These are phyloP conservation scores for Pristionchus japonicus DNA, from an alignment of 2,888 invertebrate species.

Conservation along the genomic window DNA sequence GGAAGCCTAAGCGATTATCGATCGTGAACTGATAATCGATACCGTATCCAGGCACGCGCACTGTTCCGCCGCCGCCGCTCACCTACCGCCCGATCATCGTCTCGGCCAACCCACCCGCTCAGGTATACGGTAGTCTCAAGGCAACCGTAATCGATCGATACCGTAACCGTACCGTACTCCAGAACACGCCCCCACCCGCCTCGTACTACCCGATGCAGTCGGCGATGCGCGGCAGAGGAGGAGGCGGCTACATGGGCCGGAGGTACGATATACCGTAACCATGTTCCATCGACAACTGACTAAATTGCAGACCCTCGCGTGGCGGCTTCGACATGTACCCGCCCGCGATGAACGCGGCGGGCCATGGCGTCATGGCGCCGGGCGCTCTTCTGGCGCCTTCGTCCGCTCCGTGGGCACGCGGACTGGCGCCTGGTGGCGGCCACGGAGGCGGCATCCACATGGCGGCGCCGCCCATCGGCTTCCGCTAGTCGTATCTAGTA, in stretches of 20 bases:
- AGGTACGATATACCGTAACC: background rate
- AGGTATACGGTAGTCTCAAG: background rate
- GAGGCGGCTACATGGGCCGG: background rate
- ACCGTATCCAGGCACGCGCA: constrained; percentile 7
- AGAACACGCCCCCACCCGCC: background rate
- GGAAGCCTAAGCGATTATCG: too few species aligned
- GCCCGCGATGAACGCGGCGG: background rate
- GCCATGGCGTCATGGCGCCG: background rate
- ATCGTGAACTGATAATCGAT: too few species aligned
- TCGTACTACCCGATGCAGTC: constrained; percentile 16
- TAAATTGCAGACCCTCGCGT: background rate
- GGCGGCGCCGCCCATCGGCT: background rate
- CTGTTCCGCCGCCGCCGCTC: constrained; percentile 9
- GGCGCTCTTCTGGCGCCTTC: background rate
- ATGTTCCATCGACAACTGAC: too few species aligned
- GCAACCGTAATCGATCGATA: too few species aligned
- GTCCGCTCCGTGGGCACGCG: background rate
- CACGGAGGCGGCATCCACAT: background rate
- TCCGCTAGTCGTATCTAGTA: background rate
- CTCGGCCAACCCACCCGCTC: background rate
- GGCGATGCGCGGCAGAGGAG: background rate
- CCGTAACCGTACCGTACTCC: background rate
- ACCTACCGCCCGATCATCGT: constrained; percentile 37
- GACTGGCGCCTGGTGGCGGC: background rate
- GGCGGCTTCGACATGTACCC: constrained; percentile 41